Base-by-base conservation (phyloP, 2,888 invertebrate species). In the Willowsia nigromaculata region DNA sequence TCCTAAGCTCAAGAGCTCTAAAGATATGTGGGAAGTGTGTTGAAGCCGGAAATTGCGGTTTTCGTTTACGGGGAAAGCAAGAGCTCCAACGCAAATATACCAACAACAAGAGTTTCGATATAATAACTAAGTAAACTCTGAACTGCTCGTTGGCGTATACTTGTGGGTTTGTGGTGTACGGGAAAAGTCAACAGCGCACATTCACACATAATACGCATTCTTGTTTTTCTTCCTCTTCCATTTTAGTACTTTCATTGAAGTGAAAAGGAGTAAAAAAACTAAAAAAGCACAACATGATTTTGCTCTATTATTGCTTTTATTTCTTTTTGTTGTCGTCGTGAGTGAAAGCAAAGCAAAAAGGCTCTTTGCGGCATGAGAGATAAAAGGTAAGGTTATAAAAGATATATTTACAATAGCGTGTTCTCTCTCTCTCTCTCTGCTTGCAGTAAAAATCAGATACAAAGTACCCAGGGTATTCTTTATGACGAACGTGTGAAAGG, bases 11-110 rank as follows among this genome's bases (percentile, higher is more conserved):
- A 83, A 83, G 76, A 62, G 82, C 76, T 88, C 43, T 83, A 33
- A 71, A 83, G 56, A 83, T 65, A 59, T 65, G 82, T 68, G 65
- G 65, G 9, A 33, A 83, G 68, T 43, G 84, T 71, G 53, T 33
- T 53, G 50, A 68, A 62, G 65, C 88, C 88, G 88, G 88, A 88
- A 88, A 88, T 88, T 88, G 88, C 82, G 88, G 88, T 88, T 88
- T 83, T 87, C 88, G 65, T 88, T 88, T 88, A 83, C 53, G 76
- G 80, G 30, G 18, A 50, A 65, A 33, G 25, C 68, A 15, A 30
- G 27, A 76, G 74, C 27, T 68, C 43, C 74, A 1, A 76, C 74
- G 43, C 27, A 76, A 76, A 50, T 25, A 50, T 40, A 7, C 50
- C 25, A n/a, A 43, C 71, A 76, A 50, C 74, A 76, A 76, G 15